These are phyloP conservation scores for Unio delphinus DNA, from an alignment of 2,888 invertebrate genomes.

Conservation along the genomic window DNA sequence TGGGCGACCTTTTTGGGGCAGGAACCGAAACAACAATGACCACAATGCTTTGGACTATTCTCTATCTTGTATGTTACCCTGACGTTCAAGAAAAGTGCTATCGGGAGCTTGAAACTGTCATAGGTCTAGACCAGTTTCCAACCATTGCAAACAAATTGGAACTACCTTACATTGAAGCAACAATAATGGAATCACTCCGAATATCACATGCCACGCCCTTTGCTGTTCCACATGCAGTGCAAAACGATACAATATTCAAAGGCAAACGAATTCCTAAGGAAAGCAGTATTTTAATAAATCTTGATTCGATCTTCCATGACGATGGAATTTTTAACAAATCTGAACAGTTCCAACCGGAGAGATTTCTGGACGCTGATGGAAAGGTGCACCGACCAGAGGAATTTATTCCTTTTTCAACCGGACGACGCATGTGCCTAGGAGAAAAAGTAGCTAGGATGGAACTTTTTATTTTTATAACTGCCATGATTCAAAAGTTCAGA, in stretches of 20 bases:
- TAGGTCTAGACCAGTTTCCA: constrained; percentile 48
- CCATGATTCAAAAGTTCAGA: too few relatives aligned
- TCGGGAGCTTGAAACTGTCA: constrained; percentile 48
- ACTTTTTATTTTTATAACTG: too few relatives aligned
- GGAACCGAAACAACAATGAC: constrained; percentile 82
- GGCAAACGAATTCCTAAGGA: constrained; percentile 54
- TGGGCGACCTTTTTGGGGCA: constrained; percentile 6
- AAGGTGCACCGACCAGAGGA: constrained; percentile 11
- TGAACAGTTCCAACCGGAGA: constrained; percentile 33
- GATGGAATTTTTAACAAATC: constrained; percentile 25
- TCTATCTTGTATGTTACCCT: constrained; percentile 84
- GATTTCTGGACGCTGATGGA: constrained; percentile 30
- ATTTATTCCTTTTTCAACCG: constrained; percentile 16
- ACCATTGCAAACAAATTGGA: constrained; percentile 15
- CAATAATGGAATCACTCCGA: constrained; percentile 45
- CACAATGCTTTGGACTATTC: constrained; percentile 87
- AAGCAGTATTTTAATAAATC: constrained; percentile 27
- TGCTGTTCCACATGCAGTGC: constrained; percentile 27
- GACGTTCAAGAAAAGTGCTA: constrained; percentile 70
- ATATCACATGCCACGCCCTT: constrained; percentile 40
- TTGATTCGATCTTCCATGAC: constrained; percentile 35
- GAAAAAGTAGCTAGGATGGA: too few relatives aligned
- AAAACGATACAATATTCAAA: constrained; percentile 35
- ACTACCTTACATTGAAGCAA: constrained; percentile 41
- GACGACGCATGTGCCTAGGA: background rate